Evolutionary conservation across 2,797 vertebrate species (phyloP).

Genomic region (Diglossa cyanea): DNA sequence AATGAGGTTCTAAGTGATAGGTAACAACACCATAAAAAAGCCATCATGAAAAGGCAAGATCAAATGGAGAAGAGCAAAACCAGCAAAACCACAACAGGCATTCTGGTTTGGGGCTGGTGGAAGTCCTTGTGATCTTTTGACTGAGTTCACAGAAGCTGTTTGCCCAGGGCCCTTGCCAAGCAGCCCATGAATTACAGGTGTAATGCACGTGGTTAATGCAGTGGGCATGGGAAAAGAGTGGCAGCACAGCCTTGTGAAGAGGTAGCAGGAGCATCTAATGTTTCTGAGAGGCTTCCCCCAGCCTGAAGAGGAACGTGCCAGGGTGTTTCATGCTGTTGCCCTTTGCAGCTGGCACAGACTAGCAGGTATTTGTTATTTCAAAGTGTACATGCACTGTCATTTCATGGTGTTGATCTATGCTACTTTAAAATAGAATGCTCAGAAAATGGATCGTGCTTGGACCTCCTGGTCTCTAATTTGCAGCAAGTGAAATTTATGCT

Average conservation of each 20-base stretch:
- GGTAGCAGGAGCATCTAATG: not conserved
- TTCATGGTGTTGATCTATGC: not conserved
- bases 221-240: not conserved
- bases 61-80: not conserved
- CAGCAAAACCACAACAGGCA: not conserved
- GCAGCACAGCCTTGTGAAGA: not conserved
- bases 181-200: not conserved
- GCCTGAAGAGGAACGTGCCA: not conserved
- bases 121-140: rapidly evolving
- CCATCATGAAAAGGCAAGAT: not conserved
- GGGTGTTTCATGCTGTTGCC: not conserved
- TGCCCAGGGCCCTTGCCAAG: not conserved
- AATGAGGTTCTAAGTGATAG: no score
- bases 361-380: not conserved
- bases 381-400: not conserved
- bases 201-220: not conserved
- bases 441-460: not conserved
- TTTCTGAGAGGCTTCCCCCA: not conserved
- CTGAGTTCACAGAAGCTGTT: not conserved
- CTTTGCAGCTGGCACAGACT: not conserved
- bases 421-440: not conserved
- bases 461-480: not conserved
- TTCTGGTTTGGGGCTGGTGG: not conserved
- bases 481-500: not conserved
- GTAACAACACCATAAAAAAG: not conserved